These are phyloP conservation scores for Phylloscopus whistleri DNA, from an alignment of 2,113 vertebrate genomes.

Conservation along the genomic window DNA sequence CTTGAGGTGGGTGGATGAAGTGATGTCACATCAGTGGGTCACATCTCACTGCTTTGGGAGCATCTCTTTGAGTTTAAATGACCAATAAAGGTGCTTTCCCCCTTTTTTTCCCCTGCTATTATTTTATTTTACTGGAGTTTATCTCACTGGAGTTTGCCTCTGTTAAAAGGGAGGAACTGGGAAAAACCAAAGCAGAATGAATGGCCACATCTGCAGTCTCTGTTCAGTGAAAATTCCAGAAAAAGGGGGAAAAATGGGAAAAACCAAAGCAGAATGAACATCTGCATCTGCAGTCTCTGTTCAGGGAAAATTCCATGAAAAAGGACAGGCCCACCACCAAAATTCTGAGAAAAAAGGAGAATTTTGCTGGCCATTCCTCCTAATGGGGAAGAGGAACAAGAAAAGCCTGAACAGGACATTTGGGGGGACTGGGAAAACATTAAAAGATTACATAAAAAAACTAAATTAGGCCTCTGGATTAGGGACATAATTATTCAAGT, in stretches of 20 bases:
- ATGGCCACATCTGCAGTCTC: neutral
- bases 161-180: neutral
- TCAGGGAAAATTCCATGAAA: neutral
- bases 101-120: neutral
- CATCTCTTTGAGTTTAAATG: neutral
- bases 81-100: fast-evolving
- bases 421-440: neutral
- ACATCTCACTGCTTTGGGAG: neutral
- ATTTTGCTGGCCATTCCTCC: neutral
- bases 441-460: neutral
- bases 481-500: neutral
- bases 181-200: neutral
- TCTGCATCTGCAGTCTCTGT: neutral
- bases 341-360: neutral
- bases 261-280: neutral
- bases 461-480: neutral
- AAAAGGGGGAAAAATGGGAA: neutral
- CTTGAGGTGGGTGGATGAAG: neutral
- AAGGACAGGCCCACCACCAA: neutral
- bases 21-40: neutral
- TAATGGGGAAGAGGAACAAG: neutral
- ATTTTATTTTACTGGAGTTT: neutral
- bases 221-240: neutral
- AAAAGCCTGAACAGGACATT: neutral
- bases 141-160: neutral